Percentiles rank a stretch among this genome's conserved stretches.
Evolutionary conservation across 2,797 vertebrate genomes (phyloP).

Genomic region (Bovichtus diacanthus): DNA sequence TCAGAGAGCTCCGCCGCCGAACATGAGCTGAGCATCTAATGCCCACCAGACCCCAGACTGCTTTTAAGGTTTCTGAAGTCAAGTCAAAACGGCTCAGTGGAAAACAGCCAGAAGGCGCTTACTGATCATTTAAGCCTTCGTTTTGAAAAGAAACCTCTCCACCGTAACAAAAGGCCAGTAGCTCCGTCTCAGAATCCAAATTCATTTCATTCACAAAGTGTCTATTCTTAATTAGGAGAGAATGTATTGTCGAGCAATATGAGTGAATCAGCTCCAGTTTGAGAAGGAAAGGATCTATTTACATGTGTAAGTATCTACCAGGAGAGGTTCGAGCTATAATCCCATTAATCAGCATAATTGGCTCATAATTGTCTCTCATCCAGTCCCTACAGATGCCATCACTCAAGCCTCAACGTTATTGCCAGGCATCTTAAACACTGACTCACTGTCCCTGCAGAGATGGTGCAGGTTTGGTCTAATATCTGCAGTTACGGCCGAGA

Average conservation of each 20-base stretch:
- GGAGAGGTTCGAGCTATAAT: constrained; percentile 70
- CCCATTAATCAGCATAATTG: constrained; percentile 81
- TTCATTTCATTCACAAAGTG: constrained; percentile 7
- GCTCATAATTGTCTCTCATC: constrained; percentile 76
- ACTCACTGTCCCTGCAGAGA: constrained; percentile 37
- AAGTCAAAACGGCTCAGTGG: constrained; percentile 38
- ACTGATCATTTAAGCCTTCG: constrained; percentile 31
- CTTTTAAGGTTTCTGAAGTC: constrained; percentile 31
- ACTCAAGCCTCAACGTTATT: constrained; percentile 60
- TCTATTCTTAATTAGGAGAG: constrained; percentile 27
- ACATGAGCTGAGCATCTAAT: constrained; percentile 50
- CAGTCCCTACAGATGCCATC: constrained; percentile 75
- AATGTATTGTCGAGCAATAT: background rate
- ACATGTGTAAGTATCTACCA: constrained; percentile 60
- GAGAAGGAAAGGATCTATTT: constrained; percentile 59
- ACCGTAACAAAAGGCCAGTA: background rate
- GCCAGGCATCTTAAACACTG: constrained; percentile 47
- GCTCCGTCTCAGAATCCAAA: constrained; percentile 1
- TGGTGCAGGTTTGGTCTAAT: constrained; percentile 21
- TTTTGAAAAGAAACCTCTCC: constrained; percentile 29
- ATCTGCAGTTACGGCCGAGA: constrained; percentile 12
- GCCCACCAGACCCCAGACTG: constrained; percentile 14
- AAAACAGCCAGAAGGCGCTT: constrained; percentile 29
- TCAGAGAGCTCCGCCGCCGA: constrained; percentile 22
- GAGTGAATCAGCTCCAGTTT: constrained; percentile 32